Base-by-base conservation (phyloP, 2,113 vertebrate genomes). In the Chunga burmeisteri region DNA sequence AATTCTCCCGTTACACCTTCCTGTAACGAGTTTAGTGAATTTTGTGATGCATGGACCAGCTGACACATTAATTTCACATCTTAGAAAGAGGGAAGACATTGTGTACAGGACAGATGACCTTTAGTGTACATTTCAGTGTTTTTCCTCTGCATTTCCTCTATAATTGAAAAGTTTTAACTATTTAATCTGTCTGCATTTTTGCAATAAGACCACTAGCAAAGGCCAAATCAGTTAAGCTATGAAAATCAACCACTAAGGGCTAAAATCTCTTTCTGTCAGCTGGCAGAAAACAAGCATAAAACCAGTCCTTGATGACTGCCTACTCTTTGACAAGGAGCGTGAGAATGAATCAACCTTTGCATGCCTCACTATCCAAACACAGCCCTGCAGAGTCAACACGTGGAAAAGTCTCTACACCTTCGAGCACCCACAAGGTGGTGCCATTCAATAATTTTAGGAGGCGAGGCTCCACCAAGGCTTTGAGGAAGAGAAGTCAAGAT, bases 391-490 rank as follows among this genome's bases (percentile, higher is more conserved):
- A 53, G 5, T 32, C 44, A 53, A 34, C 12, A 1, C 13, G 13
- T 4, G 40, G 36, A 7, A 44, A 93, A 75, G 11, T 21, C 62
- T 46, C 38, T 34, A 18, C 32, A 4, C 12, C 23, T 50, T 23
- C 58, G 4, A 59, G 46, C 21, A 66, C 59, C 94, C 97, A 96
- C 97, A 90, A 94, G 97, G 81, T 97, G 97, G 97, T 83, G 97
- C 95, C 82, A 34, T 94, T 82, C 84, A 66, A 88, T 88, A 90
- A 94, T 83, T 59, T 96, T 94, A 88, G 38, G 46, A 68, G 27
- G 26, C 29, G 6, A 72, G 32, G 25, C 2, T 16, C 23, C 32
- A 20, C 25, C 11, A 36, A 62, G 8, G 15, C 20, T 11, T 3
- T 26, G 55, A 10, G 6, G 14, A 71, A n/a, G 15, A 17, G 46